Percentiles rank a stretch among this genome's conserved stretches.
Evolutionary conservation across 2,113 vertebrate genomes (phyloP).

Genomic region (Corythaeola cristata): DNA sequence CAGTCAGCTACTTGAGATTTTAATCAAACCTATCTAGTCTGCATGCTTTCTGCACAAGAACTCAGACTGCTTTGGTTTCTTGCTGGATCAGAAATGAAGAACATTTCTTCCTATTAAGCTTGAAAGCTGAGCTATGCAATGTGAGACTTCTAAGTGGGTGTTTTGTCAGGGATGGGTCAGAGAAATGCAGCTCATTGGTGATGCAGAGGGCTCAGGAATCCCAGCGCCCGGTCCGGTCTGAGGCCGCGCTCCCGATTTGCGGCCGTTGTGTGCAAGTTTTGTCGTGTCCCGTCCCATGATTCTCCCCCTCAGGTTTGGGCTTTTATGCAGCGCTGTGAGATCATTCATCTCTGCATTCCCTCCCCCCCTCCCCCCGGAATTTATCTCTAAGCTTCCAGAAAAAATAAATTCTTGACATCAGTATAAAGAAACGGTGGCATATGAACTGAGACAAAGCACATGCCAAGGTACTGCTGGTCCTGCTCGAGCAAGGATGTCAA

Average conservation of each 20-base stretch:
- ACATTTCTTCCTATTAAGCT: not conserved
- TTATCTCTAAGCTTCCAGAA: not conserved
- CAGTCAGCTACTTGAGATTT: not conserved
- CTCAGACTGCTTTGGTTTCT: not conserved
- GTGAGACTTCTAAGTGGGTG: not conserved
- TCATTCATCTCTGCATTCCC: not conserved
- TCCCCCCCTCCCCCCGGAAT: not conserved
- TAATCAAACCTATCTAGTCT: not conserved
- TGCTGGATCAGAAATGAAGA: not conserved
- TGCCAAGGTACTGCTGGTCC: not conserved
- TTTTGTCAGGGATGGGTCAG: not conserved
- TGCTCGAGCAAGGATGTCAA: not conserved
- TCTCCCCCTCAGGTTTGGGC: not conserved
- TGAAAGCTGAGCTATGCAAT: conserved; percentile 1
- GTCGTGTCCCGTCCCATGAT: rapidly evolving
- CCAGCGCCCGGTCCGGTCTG: not conserved
- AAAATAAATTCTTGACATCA: not conserved
- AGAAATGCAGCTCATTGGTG: not conserved
- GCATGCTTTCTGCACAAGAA: not conserved
- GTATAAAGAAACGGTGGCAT: not conserved
- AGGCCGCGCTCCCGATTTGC: not conserved
- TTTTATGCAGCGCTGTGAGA: not conserved
- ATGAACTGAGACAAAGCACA: not conserved
- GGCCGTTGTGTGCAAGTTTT: not conserved
- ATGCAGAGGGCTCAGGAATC: not conserved